A percentile compares a stretch with the other conserved stretches of the same genome.
These are phyloP conservation scores for Cnemophilus loriae DNA, from an alignment of 2,113 vertebrate genomes.

Conservation along the genomic window DNA sequence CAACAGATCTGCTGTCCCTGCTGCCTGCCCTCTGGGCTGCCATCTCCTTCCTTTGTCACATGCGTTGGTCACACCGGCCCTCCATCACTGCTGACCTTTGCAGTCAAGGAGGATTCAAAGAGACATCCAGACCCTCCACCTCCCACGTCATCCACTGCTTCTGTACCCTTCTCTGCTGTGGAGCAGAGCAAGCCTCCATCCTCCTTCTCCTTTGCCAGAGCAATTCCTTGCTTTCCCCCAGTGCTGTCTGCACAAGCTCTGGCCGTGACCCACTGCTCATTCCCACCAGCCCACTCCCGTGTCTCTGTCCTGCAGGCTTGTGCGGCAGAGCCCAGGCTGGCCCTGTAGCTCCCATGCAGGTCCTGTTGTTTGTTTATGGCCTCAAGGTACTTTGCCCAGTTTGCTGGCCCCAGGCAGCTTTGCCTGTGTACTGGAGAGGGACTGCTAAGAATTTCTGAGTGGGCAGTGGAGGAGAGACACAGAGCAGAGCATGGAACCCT, in stretches of 20 bases:
- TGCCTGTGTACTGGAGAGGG: not conserved
- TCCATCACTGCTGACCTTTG: not conserved
- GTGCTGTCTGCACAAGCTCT: not conserved
- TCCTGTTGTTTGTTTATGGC: not conserved
- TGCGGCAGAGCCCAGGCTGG: not conserved
- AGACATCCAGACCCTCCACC: not conserved
- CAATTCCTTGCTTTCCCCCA: not conserved
- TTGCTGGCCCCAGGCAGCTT: not conserved
- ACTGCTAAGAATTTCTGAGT: not conserved
- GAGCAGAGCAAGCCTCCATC: not conserved
- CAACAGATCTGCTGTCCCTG: not conserved
- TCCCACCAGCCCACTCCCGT: rapidly evolving
- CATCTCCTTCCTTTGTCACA: not conserved
- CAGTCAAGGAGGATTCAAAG: not conserved
- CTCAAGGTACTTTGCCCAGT: not conserved
- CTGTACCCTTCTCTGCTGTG: not conserved
- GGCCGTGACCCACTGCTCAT: rapidly evolving
- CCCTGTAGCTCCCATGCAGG: not conserved
- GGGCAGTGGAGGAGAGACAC: not conserved
- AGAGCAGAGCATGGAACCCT: rapidly evolving
- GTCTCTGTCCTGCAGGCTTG: not conserved
- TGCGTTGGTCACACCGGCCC: rapidly evolving
- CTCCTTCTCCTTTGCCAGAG: not conserved
- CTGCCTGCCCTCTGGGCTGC: not conserved
- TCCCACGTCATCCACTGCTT: not conserved